Base-by-base conservation (phyloP, 2,797 vertebrate species). In the Ctenopoma multispine region DNA sequence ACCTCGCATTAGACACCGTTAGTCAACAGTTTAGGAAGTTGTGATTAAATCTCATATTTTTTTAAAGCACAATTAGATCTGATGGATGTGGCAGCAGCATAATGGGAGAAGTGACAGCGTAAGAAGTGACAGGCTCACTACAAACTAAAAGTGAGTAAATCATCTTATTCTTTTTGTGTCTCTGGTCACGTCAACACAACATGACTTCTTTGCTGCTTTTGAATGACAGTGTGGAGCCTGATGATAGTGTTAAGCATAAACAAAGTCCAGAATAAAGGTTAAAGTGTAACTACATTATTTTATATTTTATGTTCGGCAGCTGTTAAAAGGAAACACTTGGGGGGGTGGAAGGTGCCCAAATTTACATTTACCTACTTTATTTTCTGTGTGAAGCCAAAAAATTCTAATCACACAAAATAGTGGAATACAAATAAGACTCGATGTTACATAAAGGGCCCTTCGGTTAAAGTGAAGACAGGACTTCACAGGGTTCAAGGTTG, bases 371-470 rank as follows among this genome's bases (percentile, higher is more conserved):
- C 48, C 14, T 10, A 15, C 51, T 72, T 62, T 61, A 46, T 54
- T 63, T 44, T 63, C 7, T 62, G 51, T 67, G 17, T 27, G 1
- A 63, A 72, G 66, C 49, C 68, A 54, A 77, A 77, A 70, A 12
- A 55, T 57, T 67, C 36, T 11, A 51, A 76, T 47, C 15, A 63
- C 23, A 31, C 38, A 34, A 69, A 40, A 51, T 4, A 4, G 50
- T 49, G 82, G 83, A 87, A 69, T 81, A 84, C 49, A 87, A 82
- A 75, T 17, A 73, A 80, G 27, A 69, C 18, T 65, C 2, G 24
- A 31, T 66, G 67, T 62, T 77, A 68, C 36, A 71, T 13, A 7
- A 69, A 13, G 65, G 74, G 80, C 82, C 83, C 71, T 86, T 87
- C 84, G 84, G 83, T 85, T 77, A 69, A 82, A 80, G 59, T 69